Evolutionary conservation across 2,797 vertebrate genomes (phyloP).

Genomic region (Sebastes oblongus): DNA sequence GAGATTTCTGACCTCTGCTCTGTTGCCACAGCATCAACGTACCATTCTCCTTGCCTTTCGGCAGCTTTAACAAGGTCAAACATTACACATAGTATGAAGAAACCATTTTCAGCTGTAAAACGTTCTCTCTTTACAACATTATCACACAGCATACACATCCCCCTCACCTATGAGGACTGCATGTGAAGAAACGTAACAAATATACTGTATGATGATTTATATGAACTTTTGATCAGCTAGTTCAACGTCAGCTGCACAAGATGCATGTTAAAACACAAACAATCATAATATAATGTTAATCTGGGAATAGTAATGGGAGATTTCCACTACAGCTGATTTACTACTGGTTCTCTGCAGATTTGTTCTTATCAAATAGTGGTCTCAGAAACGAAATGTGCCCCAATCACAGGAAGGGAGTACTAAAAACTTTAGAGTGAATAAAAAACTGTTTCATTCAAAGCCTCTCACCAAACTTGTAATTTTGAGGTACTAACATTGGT

Average conservation of each 20-base stretch:
- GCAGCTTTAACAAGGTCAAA: conserved; percentile 1
- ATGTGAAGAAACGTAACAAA: neutral
- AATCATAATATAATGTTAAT: neutral
- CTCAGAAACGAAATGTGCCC: neutral
- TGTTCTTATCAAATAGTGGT: neutral
- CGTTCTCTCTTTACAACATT: neutral
- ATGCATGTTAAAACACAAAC: neutral
- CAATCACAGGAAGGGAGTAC: neutral
- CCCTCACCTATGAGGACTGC: neutral
- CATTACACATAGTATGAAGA: neutral
- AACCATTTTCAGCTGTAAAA: neutral
- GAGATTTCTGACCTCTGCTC: neutral
- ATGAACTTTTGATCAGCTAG: neutral
- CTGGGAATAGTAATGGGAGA: neutral
- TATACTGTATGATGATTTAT: neutral
- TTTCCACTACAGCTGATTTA: neutral
- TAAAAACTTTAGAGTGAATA: neutral
- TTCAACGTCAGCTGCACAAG: neutral
- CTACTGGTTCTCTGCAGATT: neutral
- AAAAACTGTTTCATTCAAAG: neutral
- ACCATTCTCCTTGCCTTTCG: neutral
- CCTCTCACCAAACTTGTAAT: neutral
- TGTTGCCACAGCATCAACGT: conserved; percentile 9
- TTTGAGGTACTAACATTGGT: neutral
- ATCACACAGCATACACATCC: neutral